Conservation (phyloP, 2,113 vertebrate species). For the Hippocampus zosterae region DNA sequence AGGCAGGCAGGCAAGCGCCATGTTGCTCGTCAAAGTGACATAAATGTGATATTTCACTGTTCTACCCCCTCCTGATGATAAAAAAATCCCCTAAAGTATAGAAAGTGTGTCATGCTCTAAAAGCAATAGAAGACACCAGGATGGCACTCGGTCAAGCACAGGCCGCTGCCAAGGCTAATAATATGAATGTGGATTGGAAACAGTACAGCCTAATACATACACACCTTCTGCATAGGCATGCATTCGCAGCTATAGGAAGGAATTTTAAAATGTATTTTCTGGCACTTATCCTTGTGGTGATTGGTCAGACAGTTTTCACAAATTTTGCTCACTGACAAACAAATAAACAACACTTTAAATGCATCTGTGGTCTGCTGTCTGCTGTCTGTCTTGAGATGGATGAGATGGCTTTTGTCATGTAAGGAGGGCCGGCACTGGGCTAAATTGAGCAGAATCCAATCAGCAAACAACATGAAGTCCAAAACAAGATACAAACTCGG, state of each 20-base stretch:
- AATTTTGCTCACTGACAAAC: neutral
- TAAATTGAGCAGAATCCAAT: constrained; percentile 69
- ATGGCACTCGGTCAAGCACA: constrained; percentile 20
- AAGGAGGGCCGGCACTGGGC: constrained; percentile 54
- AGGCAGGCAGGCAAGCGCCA: constrained; percentile 41
- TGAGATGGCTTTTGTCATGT: constrained; percentile 43
- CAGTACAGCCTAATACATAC: neutral
- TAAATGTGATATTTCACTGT: constrained; percentile 47
- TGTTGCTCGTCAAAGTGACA: constrained; percentile 58
- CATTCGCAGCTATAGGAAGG: neutral
- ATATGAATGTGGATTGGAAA: neutral
- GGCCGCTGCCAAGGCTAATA: neutral
- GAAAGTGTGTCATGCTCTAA: constrained; percentile 43
- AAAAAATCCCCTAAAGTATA: constrained; percentile 35
- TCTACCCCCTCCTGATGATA: constrained; percentile 26
- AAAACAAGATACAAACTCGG: constrained; percentile 37
- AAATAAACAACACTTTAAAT: neutral
- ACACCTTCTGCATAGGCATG: neutral
- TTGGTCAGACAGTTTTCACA: neutral
- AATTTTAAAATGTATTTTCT: neutral
- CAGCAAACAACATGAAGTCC: constrained; percentile 53
- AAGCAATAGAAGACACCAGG: constrained; percentile 55
- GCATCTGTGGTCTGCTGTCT: constrained; percentile 16
- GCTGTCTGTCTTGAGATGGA: constrained; percentile 37
- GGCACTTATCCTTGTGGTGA: neutral